Evolutionary conservation across 2,113 vertebrate genomes (phyloP).

Genomic region (Toxostoma redivivum): DNA sequence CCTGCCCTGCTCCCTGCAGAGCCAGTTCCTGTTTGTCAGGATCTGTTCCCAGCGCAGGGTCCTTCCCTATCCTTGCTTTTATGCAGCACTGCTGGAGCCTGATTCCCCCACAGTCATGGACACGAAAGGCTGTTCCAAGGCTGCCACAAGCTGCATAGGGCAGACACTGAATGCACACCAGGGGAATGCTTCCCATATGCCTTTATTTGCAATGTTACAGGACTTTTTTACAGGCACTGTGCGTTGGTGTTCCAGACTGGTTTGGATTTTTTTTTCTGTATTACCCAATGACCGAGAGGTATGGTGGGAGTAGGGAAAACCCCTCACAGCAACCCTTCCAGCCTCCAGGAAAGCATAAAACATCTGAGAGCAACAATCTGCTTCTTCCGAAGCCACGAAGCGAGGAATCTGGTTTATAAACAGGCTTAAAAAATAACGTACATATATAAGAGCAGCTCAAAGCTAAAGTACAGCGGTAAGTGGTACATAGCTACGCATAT

Average conservation of each 20-base stretch:
- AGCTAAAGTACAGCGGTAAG: slow-evolving; percentile 64
- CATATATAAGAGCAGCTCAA: slow-evolving; percentile 32
- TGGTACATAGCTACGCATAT: background rate
- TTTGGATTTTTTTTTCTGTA: background rate
- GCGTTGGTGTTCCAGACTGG: slow-evolving; percentile 9
- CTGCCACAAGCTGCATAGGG: background rate
- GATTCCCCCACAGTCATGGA: accelerated
- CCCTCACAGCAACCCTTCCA: background rate
- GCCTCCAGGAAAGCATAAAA: slow-evolving; percentile 47
- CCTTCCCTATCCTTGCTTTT: background rate
- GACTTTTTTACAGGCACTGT: slow-evolving; percentile 55
- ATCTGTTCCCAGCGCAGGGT: accelerated
- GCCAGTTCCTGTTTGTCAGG: background rate
- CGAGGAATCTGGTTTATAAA: slow-evolving; percentile 33
- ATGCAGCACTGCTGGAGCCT: background rate
- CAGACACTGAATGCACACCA: background rate
- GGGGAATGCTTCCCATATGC: slow-evolving; percentile 39
- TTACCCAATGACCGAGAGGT: background rate
- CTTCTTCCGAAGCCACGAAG: slow-evolving; percentile 38
- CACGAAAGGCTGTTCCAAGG: background rate
- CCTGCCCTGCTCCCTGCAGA: background rate
- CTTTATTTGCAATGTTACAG: slow-evolving; percentile 72
- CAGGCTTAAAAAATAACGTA: slow-evolving; percentile 55
- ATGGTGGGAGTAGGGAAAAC: background rate
- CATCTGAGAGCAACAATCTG: slow-evolving; percentile 2